Evolutionary conservation across 2,113 vertebrate genomes (phyloP).

Genomic region (Bujurquina vittata): DNA sequence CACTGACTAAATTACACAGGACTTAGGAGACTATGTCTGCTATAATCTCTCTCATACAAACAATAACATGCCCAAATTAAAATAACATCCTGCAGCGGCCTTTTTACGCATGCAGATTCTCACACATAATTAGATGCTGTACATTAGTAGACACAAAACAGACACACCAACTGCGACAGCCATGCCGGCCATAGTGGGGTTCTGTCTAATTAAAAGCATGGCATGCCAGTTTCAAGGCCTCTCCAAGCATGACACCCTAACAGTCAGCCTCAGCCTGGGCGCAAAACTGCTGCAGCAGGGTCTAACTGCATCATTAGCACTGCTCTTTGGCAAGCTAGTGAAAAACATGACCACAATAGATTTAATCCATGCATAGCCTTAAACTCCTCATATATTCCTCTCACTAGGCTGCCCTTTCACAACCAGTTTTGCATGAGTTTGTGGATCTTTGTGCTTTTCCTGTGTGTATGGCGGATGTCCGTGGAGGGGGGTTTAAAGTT

Average conservation of each 20-base stretch:
- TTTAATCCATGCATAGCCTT: slow-evolving; percentile 42
- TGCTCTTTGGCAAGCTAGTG: slow-evolving; percentile 52
- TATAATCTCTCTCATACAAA: slow-evolving; percentile 62
- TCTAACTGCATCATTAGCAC: slow-evolving; percentile 54
- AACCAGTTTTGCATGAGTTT: background rate
- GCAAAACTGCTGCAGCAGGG: slow-evolving; percentile 22
- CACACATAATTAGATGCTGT: slow-evolving; percentile 47
- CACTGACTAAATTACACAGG: slow-evolving; percentile 62
- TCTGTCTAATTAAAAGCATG: slow-evolving; percentile 69
- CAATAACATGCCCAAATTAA: slow-evolving; percentile 67
- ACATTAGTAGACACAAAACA: slow-evolving; percentile 27
- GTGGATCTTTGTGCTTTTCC: background rate
- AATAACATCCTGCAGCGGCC: slow-evolving; percentile 60
- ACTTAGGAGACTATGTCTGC: slow-evolving; percentile 47
- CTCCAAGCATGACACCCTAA: slow-evolving; percentile 18
- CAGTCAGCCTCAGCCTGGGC: background rate
- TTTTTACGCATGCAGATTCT: slow-evolving; percentile 42
- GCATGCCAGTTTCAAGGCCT: slow-evolving; percentile 48
- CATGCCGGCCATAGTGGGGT: slow-evolving; percentile 27
- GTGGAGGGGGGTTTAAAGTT: slow-evolving; percentile 3
- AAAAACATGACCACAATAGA: slow-evolving; percentile 11
- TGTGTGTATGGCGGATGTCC: background rate
- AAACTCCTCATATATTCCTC: slow-evolving; percentile 10
- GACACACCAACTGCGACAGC: slow-evolving; percentile 23
- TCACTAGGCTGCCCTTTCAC: background rate